Conservation (phyloP, 2,888 invertebrate genomes). For the Patella pellucida region DNA sequence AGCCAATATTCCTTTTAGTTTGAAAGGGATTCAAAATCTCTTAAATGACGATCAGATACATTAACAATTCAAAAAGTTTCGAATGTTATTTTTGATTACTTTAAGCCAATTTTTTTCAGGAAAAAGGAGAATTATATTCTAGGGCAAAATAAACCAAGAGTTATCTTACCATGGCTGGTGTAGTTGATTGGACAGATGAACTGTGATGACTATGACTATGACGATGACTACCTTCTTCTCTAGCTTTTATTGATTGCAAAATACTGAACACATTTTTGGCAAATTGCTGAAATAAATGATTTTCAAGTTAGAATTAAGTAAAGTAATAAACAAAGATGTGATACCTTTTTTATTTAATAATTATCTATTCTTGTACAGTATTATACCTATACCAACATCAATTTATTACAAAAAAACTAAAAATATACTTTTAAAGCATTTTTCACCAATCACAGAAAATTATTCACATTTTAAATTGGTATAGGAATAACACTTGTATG, state of each 20-base stretch:
- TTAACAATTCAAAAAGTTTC: too few relatives aligned
- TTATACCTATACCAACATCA: not conserved
- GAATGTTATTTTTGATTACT: too few relatives aligned
- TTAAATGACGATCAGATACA: too few relatives aligned
- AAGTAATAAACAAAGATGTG: not conserved
- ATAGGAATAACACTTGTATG: too few relatives aligned
- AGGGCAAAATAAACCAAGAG: too few relatives aligned
- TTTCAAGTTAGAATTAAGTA: not conserved
- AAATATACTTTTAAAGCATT: too few relatives aligned
- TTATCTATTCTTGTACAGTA: not conserved
- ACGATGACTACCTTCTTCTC: constrained; percentile 84
- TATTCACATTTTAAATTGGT: too few relatives aligned
- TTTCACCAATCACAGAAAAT: too few relatives aligned
- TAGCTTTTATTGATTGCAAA: constrained; percentile 88
- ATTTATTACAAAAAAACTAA: too few relatives aligned
- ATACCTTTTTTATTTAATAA: not conserved
- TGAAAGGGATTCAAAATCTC: too few relatives aligned
- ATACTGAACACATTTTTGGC: constrained; percentile 93
- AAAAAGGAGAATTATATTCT: not conserved
- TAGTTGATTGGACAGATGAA: constrained; percentile 28
- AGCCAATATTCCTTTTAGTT: too few relatives aligned
- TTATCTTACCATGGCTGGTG: constrained; percentile 51
- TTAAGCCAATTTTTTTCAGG: not conserved
- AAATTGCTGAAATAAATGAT: constrained; percentile 78
- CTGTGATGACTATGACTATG: constrained; percentile 20